phyloP scores from a whole-genome alignment of 1,140 invertebrate species.

The Zaprionus vittiger region DNA sequence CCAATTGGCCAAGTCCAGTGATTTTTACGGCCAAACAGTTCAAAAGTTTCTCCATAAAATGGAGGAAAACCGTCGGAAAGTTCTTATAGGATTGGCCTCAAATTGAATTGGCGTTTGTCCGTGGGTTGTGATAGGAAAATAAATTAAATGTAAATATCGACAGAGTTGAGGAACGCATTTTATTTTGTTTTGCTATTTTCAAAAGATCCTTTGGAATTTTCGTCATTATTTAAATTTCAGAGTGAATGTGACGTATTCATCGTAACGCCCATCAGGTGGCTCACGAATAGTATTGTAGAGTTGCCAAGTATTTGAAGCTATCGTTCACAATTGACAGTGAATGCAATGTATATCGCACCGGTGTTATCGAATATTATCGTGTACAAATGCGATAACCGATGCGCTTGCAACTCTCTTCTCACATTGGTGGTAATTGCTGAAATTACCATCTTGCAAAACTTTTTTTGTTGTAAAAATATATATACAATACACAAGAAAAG shows the following conservation, averaged over 20 bases:
- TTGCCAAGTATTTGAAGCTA: background rate
- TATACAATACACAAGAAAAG: conserved; percentile 54
- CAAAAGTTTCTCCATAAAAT: conserved; percentile 64
- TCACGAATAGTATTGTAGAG: background rate
- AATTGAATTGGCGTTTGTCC: conserved; percentile 21
- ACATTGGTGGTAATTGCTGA: conserved; percentile 57
- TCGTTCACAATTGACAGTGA: background rate
- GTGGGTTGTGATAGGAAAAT: conserved; percentile 35
- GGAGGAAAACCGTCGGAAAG: conserved; percentile 59
- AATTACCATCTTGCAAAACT: conserved; percentile 56
- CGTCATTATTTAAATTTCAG: background rate
- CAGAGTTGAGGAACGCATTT: no score
- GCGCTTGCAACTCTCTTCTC: conserved; percentile 48
- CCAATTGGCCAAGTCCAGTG: conserved; percentile 49
- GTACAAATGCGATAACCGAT: conserved; percentile 28
- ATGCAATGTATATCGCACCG: background rate
- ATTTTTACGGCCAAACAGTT: conserved; percentile 66
- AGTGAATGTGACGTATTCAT: background rate
- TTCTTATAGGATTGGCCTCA: conserved; percentile 55
- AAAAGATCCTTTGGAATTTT: background rate
- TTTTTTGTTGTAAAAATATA: conserved; percentile 57
- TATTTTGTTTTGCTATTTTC: background rate
- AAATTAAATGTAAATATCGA: conserved; percentile 33
- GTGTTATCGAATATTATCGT: conserved; percentile 17
- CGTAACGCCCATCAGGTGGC: background rate